A percentile compares a stretch with the other conserved stretches of the same genome.
phyloP scores from a whole-genome alignment of 2,888 invertebrate genomes.

The Drosophila mimica region DNA sequence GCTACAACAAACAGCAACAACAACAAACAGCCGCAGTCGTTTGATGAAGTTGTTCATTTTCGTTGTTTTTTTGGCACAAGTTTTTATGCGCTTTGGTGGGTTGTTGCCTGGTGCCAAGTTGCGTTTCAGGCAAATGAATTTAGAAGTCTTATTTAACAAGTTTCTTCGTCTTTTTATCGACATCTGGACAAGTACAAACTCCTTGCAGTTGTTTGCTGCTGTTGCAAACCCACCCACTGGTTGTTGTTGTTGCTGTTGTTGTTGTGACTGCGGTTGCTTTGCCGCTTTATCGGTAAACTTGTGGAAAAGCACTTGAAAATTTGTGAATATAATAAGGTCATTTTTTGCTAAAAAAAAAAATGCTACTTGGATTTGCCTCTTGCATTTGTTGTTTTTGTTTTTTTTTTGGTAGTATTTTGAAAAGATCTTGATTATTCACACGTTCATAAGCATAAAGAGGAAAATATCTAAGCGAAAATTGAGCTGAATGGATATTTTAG shows the following conservation, averaged over 20 bases:
- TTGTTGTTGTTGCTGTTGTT: constrained; percentile 23
- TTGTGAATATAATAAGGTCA: constrained; percentile 53
- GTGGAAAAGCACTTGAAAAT: constrained; percentile 59
- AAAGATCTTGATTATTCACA: constrained; percentile 16
- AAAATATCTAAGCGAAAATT: neutral
- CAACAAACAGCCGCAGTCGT: constrained; percentile 56
- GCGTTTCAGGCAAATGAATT: constrained; percentile 74
- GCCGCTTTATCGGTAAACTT: constrained; percentile 67
- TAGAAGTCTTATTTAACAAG: constrained; percentile 81
- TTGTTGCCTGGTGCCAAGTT: constrained; percentile 71
- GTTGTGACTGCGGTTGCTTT: constrained; percentile 46
- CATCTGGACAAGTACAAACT: constrained; percentile 68
- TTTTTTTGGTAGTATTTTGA: too few species aligned
- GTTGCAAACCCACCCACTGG: constrained; percentile 3
- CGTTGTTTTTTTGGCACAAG: constrained; percentile 27
- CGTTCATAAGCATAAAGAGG: neutral
- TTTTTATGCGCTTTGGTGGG: constrained; percentile 53
- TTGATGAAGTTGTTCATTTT: constrained; percentile 74
- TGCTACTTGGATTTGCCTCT: neutral
- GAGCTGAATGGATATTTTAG: neutral
- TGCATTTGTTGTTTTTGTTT: constrained; percentile 3
- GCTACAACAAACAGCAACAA: constrained; percentile 18
- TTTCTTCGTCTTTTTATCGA: constrained; percentile 60
- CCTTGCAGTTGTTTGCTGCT: constrained; percentile 28
- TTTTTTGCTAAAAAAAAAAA: constrained; percentile 15